Evolutionary conservation across 2,888 invertebrate genomes (phyloP).

Genomic region (Drosophila suboccidentalis): DNA sequence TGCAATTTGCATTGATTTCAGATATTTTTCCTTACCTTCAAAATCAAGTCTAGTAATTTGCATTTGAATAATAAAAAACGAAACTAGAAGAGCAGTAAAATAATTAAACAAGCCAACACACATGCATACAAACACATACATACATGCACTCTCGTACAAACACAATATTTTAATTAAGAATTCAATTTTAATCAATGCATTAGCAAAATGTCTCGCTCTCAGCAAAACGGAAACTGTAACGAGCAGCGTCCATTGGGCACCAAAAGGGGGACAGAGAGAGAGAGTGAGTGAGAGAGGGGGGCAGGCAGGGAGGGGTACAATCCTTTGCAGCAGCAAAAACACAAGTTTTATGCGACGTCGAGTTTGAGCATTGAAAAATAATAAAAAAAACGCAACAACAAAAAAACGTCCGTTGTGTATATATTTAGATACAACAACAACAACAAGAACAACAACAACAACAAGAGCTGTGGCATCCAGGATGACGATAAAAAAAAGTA

Average conservation of each 20-base stretch:
- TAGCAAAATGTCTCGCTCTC: constrained; percentile 83
- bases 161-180: constrained; percentile 85
- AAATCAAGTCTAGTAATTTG: constrained; percentile 8
- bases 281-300: neutral
- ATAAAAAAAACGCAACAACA: constrained; percentile 67
- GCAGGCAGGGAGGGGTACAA: constrained; percentile 2
- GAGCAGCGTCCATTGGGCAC: constrained; percentile 29
- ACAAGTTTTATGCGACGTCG: constrained; percentile 80
- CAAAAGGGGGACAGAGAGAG: neutral
- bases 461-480: constrained; percentile 14
- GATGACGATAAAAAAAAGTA: constrained; percentile 42
- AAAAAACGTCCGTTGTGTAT: constrained; percentile 59
- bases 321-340: constrained; percentile 65
- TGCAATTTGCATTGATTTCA: constrained; percentile 7
- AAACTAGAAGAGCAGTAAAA: constrained; percentile 45
- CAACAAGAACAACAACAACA: constrained; percentile 30
- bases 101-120: constrained; percentile 12
- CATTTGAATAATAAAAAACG: constrained; percentile 6
- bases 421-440: constrained; percentile 32
- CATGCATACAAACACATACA: constrained; percentile 1
- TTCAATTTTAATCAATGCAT: constrained; percentile 85
- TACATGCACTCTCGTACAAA: constrained; percentile 27
- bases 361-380: constrained; percentile 80
- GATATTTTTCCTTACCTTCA: neutral
- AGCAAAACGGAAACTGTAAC: constrained; percentile 62